Conservation (phyloP, 2,113 vertebrate genomes). For the Ptilorrhoa leucosticta region DNA sequence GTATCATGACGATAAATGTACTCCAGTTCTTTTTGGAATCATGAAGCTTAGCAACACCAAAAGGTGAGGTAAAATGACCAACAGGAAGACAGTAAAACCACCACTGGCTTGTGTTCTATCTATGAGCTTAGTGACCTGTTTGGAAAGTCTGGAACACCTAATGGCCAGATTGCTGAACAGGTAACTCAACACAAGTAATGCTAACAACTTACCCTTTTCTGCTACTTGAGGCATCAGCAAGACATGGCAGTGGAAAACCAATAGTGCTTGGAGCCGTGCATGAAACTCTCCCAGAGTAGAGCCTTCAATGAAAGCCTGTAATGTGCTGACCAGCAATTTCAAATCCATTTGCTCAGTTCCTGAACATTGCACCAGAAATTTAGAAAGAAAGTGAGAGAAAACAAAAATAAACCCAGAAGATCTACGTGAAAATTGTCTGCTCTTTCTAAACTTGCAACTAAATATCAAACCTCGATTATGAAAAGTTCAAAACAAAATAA, state of each 20-base stretch:
- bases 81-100: neutral
- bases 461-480: neutral
- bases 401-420: neutral
- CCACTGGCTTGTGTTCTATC: neutral
- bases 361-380: constrained; percentile 26
- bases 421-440: neutral
- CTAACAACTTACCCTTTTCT: constrained; percentile 77
- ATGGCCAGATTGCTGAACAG: neutral
- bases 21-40: neutral
- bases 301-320: constrained; percentile 92
- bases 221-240: constrained; percentile 79
- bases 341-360: constrained; percentile 65
- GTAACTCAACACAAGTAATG: neutral
- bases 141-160: neutral
- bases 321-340: constrained; percentile 76
- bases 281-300: constrained; percentile 88
- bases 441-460: neutral
- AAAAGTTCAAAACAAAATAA: neutral
- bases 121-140: neutral
- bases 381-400: neutral
- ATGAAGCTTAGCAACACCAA: neutral
- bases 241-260: constrained; percentile 94
- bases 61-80: neutral
- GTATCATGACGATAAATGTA: neutral
- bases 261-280: constrained; percentile 80